phyloP scores from a whole-genome alignment of 1,140 invertebrate genomes.

The Meloidogyne hapla region DNA sequence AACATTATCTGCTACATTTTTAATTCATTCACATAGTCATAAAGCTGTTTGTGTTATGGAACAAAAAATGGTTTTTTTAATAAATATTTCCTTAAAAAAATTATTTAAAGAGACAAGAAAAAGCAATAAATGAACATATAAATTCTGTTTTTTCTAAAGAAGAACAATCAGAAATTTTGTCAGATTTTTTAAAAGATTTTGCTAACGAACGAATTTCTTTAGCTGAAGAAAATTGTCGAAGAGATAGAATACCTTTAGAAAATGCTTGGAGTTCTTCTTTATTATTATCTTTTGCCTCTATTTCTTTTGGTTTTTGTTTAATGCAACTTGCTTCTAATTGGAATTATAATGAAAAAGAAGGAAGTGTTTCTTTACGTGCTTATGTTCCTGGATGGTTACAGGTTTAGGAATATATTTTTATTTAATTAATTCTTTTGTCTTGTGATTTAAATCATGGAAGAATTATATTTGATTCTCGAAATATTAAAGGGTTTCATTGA shows the following conservation, averaged over 20 bases:
- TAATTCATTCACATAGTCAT: constrained; percentile 11
- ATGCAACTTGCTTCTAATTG: neutral
- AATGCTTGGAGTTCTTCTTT: neutral
- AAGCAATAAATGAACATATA: neutral
- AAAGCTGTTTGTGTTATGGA: neutral
- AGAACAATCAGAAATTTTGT: neutral
- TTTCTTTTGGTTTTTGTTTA: constrained; percentile 6
- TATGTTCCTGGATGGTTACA: constrained; percentile 17
- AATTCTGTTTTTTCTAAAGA: neutral
- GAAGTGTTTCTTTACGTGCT: constrained; percentile 15
- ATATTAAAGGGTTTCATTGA: no score
- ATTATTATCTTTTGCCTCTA: neutral
- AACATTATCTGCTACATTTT: neutral
- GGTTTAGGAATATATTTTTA: neutral
- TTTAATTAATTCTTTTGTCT: no score
- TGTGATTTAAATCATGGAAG: no score
- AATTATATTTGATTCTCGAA: no score
- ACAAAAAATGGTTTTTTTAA: constrained; percentile 9
- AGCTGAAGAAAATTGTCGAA: neutral
- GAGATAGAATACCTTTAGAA: constrained; percentile 3
- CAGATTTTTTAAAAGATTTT: constrained; percentile 5
- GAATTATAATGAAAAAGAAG: neutral
- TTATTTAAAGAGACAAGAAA: neutral
- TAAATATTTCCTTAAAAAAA: neutral
- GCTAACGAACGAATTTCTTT: constrained; percentile 4